phyloP scores from a whole-genome alignment of 2,797 vertebrate species.

The Crypturellus tataupa region DNA sequence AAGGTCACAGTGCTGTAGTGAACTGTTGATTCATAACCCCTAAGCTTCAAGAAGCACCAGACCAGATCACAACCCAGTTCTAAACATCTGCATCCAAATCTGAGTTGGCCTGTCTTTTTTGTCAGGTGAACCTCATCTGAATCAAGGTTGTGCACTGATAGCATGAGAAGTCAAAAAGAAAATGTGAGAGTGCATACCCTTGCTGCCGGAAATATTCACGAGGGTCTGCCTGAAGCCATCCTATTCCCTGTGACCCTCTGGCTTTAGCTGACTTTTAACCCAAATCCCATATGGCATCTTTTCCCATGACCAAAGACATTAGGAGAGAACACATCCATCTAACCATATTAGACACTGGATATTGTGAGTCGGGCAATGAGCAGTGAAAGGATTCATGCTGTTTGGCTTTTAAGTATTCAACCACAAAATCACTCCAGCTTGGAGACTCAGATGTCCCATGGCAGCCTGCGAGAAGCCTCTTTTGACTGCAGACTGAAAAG shows the following conservation, averaged over 20 bases:
- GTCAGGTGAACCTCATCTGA: not conserved
- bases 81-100: not conserved
- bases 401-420: not conserved
- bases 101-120: not conserved
- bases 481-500: not conserved
- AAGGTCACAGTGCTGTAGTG: not conserved
- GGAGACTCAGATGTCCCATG: not conserved
- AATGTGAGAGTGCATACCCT: not conserved
- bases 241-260: not conserved
- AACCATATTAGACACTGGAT: not conserved
- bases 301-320: not conserved
- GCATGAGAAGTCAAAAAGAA: not conserved
- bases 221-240: not conserved
- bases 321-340: not conserved
- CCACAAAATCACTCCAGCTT: not conserved
- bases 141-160: not conserved
- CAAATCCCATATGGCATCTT: not conserved
- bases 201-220: not conserved
- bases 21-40: not conserved
- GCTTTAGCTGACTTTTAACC: not conserved
- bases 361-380: rapidly evolving
- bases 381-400: not conserved
- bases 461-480: not conserved
- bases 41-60: not conserved
- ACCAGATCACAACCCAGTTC: not conserved